phyloP scores from a whole-genome alignment of 2,888 invertebrate species.

The Ligdia adustata region DNA sequence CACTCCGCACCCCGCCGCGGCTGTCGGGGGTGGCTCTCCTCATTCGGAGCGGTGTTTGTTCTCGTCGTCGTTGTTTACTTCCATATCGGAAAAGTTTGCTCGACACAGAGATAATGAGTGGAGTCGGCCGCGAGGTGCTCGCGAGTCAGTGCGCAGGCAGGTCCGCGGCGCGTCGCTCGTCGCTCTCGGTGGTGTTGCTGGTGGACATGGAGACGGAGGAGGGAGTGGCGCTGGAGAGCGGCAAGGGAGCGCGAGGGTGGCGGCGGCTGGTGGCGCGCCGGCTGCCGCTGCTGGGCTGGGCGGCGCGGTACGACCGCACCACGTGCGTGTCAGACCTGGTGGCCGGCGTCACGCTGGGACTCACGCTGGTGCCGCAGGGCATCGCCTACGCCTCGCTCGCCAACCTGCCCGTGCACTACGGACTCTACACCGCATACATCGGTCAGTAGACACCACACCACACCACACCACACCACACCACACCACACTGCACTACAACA shows the following conservation, averaged over 20 bases:
- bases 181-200: too few species aligned
- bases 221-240: conserved; percentile 37
- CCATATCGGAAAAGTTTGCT: conserved; percentile 11
- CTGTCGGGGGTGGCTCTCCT: too few species aligned
- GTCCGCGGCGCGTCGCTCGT: conserved; percentile 5
- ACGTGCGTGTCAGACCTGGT: conserved; percentile 91
- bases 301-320: conserved; percentile 87
- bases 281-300: conserved; percentile 86
- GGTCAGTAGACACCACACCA: conserved; percentile 71
- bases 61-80: conserved; percentile 22
- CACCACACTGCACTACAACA: neutral
- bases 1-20: neutral
- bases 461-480: neutral
- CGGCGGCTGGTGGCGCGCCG: conserved; percentile 49
- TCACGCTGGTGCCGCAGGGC: conserved; percentile 97
- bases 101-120: conserved; percentile 44
- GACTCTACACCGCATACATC: conserved; percentile 95
- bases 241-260: conserved; percentile 22
- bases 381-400: conserved; percentile 96
- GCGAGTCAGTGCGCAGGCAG: conserved; percentile 28
- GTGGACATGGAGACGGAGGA: conserved; percentile 43
- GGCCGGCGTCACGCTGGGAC: conserved; percentile 94
- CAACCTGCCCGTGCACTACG: conserved; percentile 94
- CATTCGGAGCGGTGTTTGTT: conserved; percentile 6
- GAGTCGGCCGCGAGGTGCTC: conserved; percentile 15